Conservation (phyloP, 1,140 invertebrate genomes). For the Popillia japonica region DNA sequence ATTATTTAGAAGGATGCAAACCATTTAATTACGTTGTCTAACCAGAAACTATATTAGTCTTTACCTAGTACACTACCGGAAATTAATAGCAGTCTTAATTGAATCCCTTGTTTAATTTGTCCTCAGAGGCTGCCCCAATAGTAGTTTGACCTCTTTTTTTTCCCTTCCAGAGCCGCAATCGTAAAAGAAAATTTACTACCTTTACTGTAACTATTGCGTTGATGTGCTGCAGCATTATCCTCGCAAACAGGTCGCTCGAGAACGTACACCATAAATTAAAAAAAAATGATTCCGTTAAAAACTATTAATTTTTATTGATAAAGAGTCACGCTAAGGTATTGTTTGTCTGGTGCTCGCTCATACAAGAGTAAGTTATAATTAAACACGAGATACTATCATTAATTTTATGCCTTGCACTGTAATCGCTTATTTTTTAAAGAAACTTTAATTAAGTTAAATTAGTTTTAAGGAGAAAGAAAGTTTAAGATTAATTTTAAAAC, state of each 20-base stretch:
- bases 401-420: conserved; percentile 17
- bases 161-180: conserved; percentile 8
- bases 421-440: conserved; percentile 29
- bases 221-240: neutral
- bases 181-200: conserved; percentile 22
- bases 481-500: conserved; percentile 15
- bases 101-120: conserved; percentile 53
- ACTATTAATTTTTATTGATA: neutral
- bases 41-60: conserved; percentile 50
- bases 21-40: conserved; percentile 55
- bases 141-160: conserved; percentile 33
- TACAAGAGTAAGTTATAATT: neutral
- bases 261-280: no score
- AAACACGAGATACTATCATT: conserved; percentile 4
- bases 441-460: conserved; percentile 23
- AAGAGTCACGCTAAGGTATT: neutral
- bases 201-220: neutral
- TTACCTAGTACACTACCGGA: conserved; percentile 49
- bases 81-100: conserved; percentile 53
- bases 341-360: neutral
- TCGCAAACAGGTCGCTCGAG: no score
- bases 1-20: conserved; percentile 49
- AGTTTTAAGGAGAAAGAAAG: neutral
- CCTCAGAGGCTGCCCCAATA: conserved; percentile 44
- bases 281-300: no score